These are phyloP conservation scores for Myrmecophaga tridactyla DNA, from an alignment of 2,113 vertebrate genomes.

Conservation along the genomic window DNA sequence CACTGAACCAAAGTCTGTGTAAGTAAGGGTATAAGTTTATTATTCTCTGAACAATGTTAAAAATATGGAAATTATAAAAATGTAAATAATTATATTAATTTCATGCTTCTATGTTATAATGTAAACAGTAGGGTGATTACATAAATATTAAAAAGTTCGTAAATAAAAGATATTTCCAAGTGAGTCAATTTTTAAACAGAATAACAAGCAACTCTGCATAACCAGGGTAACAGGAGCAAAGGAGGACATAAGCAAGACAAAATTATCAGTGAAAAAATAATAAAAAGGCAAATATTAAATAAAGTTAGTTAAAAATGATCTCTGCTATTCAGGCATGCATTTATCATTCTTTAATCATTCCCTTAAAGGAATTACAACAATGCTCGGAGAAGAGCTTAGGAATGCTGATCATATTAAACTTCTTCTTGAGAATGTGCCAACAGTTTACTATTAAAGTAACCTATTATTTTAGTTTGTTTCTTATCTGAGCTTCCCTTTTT, in stretches of 20 bases:
- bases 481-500: not conserved
- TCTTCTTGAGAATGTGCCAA: not conserved
- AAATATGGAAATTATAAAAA: not conserved
- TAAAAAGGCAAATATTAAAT: not conserved
- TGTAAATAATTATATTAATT: not conserved
- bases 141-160: not conserved
- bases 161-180: not conserved
- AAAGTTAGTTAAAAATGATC: not conserved
- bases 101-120: not conserved
- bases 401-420: not conserved
- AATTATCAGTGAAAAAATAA: not conserved
- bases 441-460: not conserved
- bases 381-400: not conserved
- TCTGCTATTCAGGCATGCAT: not conserved
- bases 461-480: not conserved
- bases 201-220: not conserved
- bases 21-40: not conserved
- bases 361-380: slow-evolving; percentile 9
- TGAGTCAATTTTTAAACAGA: not conserved
- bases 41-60: not conserved
- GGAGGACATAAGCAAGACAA: not conserved
- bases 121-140: not conserved
- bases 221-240: not conserved
- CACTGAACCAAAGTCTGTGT: not conserved
- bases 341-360: not conserved